Conservation (phyloP, 1,140 invertebrate species). For the Drosophila arawakana region DNA sequence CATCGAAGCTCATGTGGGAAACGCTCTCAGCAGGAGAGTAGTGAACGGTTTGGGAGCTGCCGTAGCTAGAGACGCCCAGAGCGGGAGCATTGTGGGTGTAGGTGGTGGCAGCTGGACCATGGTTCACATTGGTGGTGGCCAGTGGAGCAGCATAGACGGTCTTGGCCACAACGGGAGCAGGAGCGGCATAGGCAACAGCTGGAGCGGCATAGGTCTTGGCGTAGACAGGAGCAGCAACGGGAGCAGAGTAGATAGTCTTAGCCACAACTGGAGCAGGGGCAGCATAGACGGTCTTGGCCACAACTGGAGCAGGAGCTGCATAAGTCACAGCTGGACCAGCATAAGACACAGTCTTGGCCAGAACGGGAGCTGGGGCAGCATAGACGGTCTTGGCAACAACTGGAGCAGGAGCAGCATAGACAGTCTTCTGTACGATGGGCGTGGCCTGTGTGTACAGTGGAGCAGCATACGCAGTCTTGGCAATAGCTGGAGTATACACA, state of each 20-base stretch:
- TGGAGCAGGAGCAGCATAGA: slow-evolving; percentile 85
- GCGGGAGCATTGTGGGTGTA: slow-evolving; percentile 83
- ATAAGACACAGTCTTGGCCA: slow-evolving; percentile 38
- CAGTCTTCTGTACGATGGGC: slow-evolving; percentile 59
- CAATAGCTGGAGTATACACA: slow-evolving; percentile 81
- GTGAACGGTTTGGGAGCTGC: slow-evolving; percentile 78
- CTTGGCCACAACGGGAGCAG: slow-evolving; percentile 78
- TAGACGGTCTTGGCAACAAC: slow-evolving; percentile 86
- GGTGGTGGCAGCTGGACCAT: slow-evolving; percentile 73
- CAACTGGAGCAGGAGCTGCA: slow-evolving; percentile 83
- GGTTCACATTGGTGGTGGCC: slow-evolving; percentile 75
- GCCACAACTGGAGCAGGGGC: slow-evolving; percentile 82
- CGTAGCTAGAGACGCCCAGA: slow-evolving; percentile 83
- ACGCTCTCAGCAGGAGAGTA: slow-evolving; percentile 86
- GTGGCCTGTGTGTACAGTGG: slow-evolving; percentile 71
- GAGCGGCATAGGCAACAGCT: slow-evolving; percentile 85
- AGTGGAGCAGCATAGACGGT: slow-evolving; percentile 86
- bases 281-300: slow-evolving; percentile 85
- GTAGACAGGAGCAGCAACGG: slow-evolving; percentile 84
- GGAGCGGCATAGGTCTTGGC: slow-evolving; percentile 79
- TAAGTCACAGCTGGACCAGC: slow-evolving; percentile 60
- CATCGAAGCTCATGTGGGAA: slow-evolving; percentile 86
- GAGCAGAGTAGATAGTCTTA: slow-evolving; percentile 48
- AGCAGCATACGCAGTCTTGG: slow-evolving; percentile 67
- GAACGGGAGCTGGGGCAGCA: slow-evolving; percentile 84